A percentile compares a stretch with the other conserved stretches of the same genome.
Conservation (phyloP, 2,888 invertebrate genomes). For the Drosophila paramelanica region DNA sequence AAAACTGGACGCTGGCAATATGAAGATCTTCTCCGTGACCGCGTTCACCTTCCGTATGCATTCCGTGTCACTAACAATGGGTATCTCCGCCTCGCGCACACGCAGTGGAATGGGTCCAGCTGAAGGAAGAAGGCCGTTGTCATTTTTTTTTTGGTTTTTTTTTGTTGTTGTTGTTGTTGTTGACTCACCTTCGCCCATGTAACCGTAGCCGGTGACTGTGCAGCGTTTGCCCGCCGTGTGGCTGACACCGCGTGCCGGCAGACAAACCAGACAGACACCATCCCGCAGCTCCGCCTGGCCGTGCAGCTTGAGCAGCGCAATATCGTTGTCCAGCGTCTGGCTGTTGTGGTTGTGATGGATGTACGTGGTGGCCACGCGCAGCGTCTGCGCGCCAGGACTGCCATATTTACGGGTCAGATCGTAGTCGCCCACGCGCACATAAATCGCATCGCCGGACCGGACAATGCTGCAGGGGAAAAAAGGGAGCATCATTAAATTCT, state of each 20-base stretch:
- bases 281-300: constrained; percentile 95
- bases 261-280: constrained; percentile 90
- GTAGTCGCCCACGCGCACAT: constrained; percentile 96
- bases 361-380: constrained; percentile 96
- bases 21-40: constrained; percentile 97
- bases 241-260: constrained; percentile 94
- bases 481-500: too few species aligned
- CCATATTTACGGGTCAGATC: constrained; percentile 96
- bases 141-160: too few species aligned
- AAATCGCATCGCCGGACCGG: constrained; percentile 96
- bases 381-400: constrained; percentile 95
- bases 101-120: constrained; percentile 96
- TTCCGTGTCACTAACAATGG: constrained; percentile 96
- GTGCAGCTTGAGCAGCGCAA: constrained; percentile 94
- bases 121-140: constrained; percentile 26
- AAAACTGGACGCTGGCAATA: constrained; percentile 96
- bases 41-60: constrained; percentile 97
- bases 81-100: constrained; percentile 95
- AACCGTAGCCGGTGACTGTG: constrained; percentile 97
- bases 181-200: constrained; percentile 94
- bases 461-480: constrained; percentile 89
- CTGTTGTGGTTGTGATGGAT: constrained; percentile 98
- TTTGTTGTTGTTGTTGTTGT: background rate
- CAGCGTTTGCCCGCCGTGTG: constrained; percentile 96
- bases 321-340: constrained; percentile 97